Evolutionary conservation across 1,140 invertebrate species (phyloP), one percentile per base, ranked within the genome.

Genomic region (Protaetia brevitarsis): DNA sequence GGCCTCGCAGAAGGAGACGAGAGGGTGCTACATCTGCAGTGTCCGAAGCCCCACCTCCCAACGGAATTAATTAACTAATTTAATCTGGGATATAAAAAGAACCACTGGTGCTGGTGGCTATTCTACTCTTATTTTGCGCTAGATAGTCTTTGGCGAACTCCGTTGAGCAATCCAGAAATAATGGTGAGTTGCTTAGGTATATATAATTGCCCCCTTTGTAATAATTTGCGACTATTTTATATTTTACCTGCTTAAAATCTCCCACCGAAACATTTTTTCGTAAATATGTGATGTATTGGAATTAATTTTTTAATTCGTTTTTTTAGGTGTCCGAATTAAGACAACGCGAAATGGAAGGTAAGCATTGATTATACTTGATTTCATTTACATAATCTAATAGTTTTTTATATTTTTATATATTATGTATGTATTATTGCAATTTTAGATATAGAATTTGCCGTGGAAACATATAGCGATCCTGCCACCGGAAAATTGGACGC

Each of bases 321-420:
- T 70, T 70, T n/a, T 66, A 75, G 74, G 58, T 69, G 8, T 16
- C 16, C 41, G 75, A 77, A 19, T 59, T 77, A 31, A 75, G 72
- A 69, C 68, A 67, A n/a, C 45, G 34, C 3, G 75, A 77, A 69
- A 58, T 77, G 27, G 75, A 77, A 65, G 67, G 75, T 77, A 72
- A 73, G 73, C 71, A 64, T 27, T 19, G 6, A 10, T 11, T 67
- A 16, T 3, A 7, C 21, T 10, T 59, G 7, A 51, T 62, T 36
- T 31, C 6, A 66, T n/a, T 56, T 51, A 16, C 16, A 31, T 13
- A 26, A 58, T 19, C 2, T 31, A 11, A 65, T 63, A 62, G 57
- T 34, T 64, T 66, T 13, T 29, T n/a, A n/a, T n/a, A 8, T 61
- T 77, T n/a, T 11, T 6, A 16, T 5, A 51, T 62, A 11, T 21